A percentile compares a stretch with the other conserved stretches of the same genome.
These are phyloP conservation scores for Conistra vaccinii DNA, from an alignment of 2,888 invertebrate genomes.

Conservation along the genomic window DNA sequence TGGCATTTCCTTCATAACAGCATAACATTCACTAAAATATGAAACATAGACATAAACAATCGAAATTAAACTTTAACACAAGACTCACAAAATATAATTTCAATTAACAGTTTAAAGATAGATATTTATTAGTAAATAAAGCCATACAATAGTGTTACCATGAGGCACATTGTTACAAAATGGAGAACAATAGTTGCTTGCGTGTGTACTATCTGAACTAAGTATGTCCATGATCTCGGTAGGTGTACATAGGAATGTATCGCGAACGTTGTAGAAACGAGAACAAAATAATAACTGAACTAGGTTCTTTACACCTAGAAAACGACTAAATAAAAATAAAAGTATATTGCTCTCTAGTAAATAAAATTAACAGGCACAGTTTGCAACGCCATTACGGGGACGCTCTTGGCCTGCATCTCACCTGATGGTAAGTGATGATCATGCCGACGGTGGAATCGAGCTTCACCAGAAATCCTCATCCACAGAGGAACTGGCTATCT, in stretches of 20 bases:
- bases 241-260: slow-evolving; percentile 45
- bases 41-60: slow-evolving; percentile 5
- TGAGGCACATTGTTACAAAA: slow-evolving; percentile 55
- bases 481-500: no score
- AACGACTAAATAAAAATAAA: not conserved
- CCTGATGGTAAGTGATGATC: no score
- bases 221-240: slow-evolving; percentile 37
- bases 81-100: fast-evolving
- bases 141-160: slow-evolving; percentile 41
- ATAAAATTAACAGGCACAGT: no score
- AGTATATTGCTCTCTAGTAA: not conserved
- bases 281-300: slow-evolving; percentile 28
- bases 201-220: slow-evolving; percentile 53
- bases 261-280: slow-evolving; percentile 28
- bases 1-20: slow-evolving; percentile 46
- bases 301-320: not conserved
- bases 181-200: slow-evolving; percentile 57
- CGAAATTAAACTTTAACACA: slow-evolving; percentile 21
- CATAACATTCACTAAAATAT: slow-evolving; percentile 30
- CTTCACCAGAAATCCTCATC: no score
- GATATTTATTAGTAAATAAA: slow-evolving; percentile 60
- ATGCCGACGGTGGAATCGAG: no score
- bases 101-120: slow-evolving; percentile 2
- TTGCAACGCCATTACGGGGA: no score
- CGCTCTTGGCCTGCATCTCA: no score